Evolutionary conservation across 2,888 invertebrate genomes (phyloP), one percentile per base, ranked within the genome.

Genomic region (Theodoxus fluviatilis): DNA sequence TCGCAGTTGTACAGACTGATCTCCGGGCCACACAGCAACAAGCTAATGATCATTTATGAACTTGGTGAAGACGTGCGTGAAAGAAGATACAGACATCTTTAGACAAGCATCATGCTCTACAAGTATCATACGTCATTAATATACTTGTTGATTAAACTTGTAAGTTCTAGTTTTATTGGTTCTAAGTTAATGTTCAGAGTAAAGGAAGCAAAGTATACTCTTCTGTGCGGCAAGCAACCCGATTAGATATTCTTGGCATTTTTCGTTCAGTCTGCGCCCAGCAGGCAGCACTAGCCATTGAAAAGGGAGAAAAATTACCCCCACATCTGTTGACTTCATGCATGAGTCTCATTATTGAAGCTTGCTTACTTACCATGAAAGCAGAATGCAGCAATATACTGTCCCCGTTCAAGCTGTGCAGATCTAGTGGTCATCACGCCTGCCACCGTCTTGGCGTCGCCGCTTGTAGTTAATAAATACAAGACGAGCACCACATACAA

Each of bases 361-460:
- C 4, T 22, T 59, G 18, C 18, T 43, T 37, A 52, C 72, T 76
- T 75, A 84, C 84, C 84, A 73, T 83, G 83, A 73, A 83, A 84
- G 71, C 81, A 81, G 72, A 82, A 84, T 2, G 83, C 80, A 9
- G 83, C 78, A 28, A 84, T 68, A 72, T 83, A 83, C 57, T 82
- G 83, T 6, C 84, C 84, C 55, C 75, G 75, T 52, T 77, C 79
- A 40, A 70, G 67, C 38, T 76, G 74, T 1, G 83, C 79, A 12
- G 71, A 31, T 6, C 66, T 55, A 25, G 79, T 77, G 12, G 76
- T 78, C 33, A 81, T 74, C 18, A 79, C 73, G n/a, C 83, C 83
- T 6, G 59, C 68, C 12, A 81, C 77, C 12, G 83, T 82, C 73
- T 82, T 82, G 6, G 74, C 52, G 15, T 72, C 55, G n/a, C n/a